Percentiles rank a stretch among this genome's conserved stretches.
These are phyloP conservation scores for Pseudolycoriella hygida DNA, from an alignment of 2,888 invertebrate species.

Conservation along the genomic window DNA sequence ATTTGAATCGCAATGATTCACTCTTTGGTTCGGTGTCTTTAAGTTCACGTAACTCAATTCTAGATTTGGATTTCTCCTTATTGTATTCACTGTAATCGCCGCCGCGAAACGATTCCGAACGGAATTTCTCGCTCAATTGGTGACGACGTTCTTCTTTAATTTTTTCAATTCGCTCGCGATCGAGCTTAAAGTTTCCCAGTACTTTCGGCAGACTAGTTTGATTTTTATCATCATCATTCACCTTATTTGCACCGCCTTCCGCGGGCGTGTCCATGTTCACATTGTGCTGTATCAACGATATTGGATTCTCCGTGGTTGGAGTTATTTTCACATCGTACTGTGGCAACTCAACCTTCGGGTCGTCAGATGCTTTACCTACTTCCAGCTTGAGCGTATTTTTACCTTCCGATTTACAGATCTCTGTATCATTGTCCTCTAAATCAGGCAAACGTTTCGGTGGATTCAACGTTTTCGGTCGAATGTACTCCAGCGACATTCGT, in stretches of 20 bases:
- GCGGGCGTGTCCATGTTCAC: conserved; percentile 9
- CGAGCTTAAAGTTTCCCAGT: conserved; percentile 38
- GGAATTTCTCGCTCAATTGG: conserved; percentile 70
- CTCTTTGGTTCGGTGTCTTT: conserved; percentile 19
- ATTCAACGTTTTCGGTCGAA: conserved; percentile 36
- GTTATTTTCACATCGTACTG: conserved; percentile 28
- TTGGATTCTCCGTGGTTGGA: conserved; percentile 42
- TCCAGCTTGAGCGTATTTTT: conserved; percentile 4
- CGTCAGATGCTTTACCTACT: neutral
- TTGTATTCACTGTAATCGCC: conserved; percentile 28
- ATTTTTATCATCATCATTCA: conserved; percentile 11
- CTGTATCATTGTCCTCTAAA: conserved; percentile 11
- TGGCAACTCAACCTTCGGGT: conserved; percentile 4
- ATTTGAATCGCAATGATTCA: conserved; percentile 24
- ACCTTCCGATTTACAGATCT: conserved; percentile 11
- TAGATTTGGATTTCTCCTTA: conserved; percentile 32
- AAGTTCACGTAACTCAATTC: conserved; percentile 23
- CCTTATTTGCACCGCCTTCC: conserved; percentile 1
- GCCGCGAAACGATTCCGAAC: conserved; percentile 59
- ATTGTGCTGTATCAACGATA: conserved; percentile 37
- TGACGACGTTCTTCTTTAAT: conserved; percentile 81
- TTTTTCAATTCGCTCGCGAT: conserved; percentile 70
- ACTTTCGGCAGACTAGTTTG: conserved; percentile 19
- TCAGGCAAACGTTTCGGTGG: conserved; percentile 33
- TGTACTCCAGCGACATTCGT: conserved; percentile 44